Conservation (phyloP, 2,888 invertebrate species). For the Thera obeliscata region DNA sequence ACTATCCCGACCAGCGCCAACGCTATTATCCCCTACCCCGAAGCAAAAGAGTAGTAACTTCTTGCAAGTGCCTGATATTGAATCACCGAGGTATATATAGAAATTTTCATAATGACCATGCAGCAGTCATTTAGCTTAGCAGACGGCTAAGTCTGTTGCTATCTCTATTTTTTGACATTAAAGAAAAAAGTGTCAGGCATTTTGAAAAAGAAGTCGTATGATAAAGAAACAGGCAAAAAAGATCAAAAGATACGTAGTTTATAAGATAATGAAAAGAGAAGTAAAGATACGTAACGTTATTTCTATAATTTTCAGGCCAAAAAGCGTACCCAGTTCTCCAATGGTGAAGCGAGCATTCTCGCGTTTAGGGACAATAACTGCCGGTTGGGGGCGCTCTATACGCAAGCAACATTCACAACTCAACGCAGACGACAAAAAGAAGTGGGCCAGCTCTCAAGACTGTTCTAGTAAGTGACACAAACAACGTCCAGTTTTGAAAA, state of each 20-base stretch:
- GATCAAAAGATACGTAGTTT: too few species aligned
- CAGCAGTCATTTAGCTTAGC: too few species aligned
- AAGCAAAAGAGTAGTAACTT: conserved; percentile 96
- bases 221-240: too few species aligned
- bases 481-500: too few species aligned
- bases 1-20: conserved; percentile 93
- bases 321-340: conserved; percentile 96
- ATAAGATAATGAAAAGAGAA: too few species aligned
- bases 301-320: conserved; percentile 85
- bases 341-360: conserved; percentile 97
- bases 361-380: conserved; percentile 94
- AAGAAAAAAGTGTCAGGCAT: too few species aligned
- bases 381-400: conserved; percentile 95
- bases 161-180: too few species aligned
- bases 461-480: conserved; percentile 90
- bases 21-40: conserved; percentile 93
- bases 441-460: conserved; percentile 96
- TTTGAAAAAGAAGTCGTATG: too few species aligned
- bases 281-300: too few species aligned
- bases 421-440: conserved; percentile 94
- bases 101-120: too few species aligned
- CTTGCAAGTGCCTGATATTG: conserved; percentile 95
- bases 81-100: conserved; percentile 86
- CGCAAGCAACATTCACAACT: conserved; percentile 92
- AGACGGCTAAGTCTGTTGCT: too few species aligned